Evolutionary conservation across 2,888 invertebrate species (phyloP).

Genomic region (Anticlea derivata): DNA sequence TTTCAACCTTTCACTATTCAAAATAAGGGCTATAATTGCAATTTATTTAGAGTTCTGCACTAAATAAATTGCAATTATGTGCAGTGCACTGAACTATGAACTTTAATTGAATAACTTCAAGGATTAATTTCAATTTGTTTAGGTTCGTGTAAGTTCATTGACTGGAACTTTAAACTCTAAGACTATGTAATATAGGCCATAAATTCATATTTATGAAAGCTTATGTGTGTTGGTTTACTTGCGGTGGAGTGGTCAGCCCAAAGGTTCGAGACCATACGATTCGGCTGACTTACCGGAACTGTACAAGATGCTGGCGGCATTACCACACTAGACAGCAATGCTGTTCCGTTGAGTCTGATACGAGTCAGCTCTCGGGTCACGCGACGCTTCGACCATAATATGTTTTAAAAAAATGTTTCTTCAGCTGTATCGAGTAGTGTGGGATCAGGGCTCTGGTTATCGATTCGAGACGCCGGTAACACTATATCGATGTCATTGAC

Average conservation of each 20-base stretch:
- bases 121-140: conserved; percentile 15
- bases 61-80: conserved; percentile 3
- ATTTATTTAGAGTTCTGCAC: conserved; percentile 17
- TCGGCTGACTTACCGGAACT: background rate
- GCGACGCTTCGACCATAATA: too few relatives aligned
- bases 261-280: background rate
- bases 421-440: conserved; percentile 7
- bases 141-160: conserved; percentile 7
- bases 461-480: conserved; percentile 54
- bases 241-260: conserved; percentile 25
- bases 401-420: too few relatives aligned
- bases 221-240: conserved; percentile 25
- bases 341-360: too few relatives aligned
- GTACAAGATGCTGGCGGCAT: too few relatives aligned
- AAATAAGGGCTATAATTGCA: conserved; percentile 24
- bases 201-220: background rate
- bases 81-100: conserved; percentile 29
- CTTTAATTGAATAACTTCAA: conserved; percentile 12
- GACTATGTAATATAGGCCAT: background rate
- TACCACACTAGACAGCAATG: too few relatives aligned
- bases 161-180: conserved; percentile 13
- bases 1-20: conserved; percentile 4
- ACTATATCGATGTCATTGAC: conserved; percentile 63
- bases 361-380: too few relatives aligned
- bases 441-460: conserved; percentile 34